Conservation (phyloP, 2,888 invertebrate genomes). For the Tribolium freemani region DNA sequence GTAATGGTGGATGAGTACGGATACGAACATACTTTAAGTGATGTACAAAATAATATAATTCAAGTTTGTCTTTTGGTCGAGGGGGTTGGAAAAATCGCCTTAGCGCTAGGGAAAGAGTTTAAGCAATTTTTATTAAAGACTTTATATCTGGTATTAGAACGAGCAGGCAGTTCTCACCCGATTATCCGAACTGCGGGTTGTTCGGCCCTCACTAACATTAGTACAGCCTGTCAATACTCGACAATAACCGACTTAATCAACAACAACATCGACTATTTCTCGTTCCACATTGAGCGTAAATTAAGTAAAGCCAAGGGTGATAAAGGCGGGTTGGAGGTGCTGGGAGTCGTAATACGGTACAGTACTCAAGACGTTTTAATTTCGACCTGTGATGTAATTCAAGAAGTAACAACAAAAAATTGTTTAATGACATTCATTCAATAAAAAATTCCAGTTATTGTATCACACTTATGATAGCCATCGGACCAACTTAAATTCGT, state of each 20-base stretch:
- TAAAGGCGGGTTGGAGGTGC: conserved; percentile 78
- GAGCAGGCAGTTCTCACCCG: conserved; percentile 80
- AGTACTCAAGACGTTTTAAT: conserved; percentile 74
- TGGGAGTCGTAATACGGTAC: conserved; percentile 80
- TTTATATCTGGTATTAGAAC: conserved; percentile 78
- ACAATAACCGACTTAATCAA: conserved; percentile 75
- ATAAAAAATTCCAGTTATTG: conserved; percentile 69
- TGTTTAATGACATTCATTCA: neutral
- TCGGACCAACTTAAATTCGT: conserved; percentile 73
- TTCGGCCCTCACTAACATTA: conserved; percentile 72
- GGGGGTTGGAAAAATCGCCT: conserved; percentile 77
- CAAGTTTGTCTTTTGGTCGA: conserved; percentile 79
- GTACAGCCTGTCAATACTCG: conserved; percentile 71
- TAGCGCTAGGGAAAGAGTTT: conserved; percentile 70
- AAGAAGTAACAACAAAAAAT: conserved; percentile 72
- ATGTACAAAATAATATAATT: conserved; percentile 74
- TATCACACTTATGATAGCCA: conserved; percentile 73
- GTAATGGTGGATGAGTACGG: conserved; percentile 56
- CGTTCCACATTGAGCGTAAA: conserved; percentile 77
- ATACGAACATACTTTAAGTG: conserved; percentile 60
- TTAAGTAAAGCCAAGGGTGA: conserved; percentile 76
- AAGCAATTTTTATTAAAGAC: conserved; percentile 76
- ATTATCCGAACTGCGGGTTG: conserved; percentile 75
- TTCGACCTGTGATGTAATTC: conserved; percentile 72
- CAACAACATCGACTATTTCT: conserved; percentile 81